Base-by-base conservation (phyloP, 1,140 invertebrate species). In the Drosophila rhopaloa region DNA sequence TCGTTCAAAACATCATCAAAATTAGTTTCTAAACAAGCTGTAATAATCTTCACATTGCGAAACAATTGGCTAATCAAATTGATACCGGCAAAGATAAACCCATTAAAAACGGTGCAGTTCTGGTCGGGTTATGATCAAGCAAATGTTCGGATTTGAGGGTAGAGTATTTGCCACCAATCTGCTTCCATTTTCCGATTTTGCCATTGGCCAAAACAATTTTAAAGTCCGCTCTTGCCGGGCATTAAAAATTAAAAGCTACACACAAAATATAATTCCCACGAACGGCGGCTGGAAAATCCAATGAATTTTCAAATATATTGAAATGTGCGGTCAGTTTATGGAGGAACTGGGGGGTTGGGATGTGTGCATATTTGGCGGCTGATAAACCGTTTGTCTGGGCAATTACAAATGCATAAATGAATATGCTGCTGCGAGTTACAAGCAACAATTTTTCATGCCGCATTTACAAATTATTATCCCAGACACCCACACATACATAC, bases 301-400 rank as follows among this genome's bases (percentile, higher is more conserved):
- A 84, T 85, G 74, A 74, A 74, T 85, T 85, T 84, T 73, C 67
- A 77, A 84, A 81, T 54, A 75, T 71, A 80, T 78, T 60, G 74
- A 78, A 82, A 65, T 62, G 51, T 58, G 73, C 24, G 50, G 70
- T 57, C 59, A 43, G 32, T 44, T 50, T 41, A 16, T 32, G 60
- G 47, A 19, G n/a, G 7, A 13, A 13, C 11, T 5, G 47, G 4
- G n/a, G 0, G 44, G 19, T 47, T 47, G 8, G 13, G 4, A 19
- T 44, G 16, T 40, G 51, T n/a, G 32, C 48, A 54, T 24, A 59
- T 57, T 43, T 38, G 67, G 50, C 16, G 67, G 65, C 48, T 71
- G 67, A 57, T 70, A 71, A 71, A 65, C 51, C 59, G 51, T 55
- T 65, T 79, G 76, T 55, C 63, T 46, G 76, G 48, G 35, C 50